These are phyloP conservation scores for Ceuthmochares aereus DNA, from an alignment of 2,113 vertebrate genomes.

Conservation along the genomic window DNA sequence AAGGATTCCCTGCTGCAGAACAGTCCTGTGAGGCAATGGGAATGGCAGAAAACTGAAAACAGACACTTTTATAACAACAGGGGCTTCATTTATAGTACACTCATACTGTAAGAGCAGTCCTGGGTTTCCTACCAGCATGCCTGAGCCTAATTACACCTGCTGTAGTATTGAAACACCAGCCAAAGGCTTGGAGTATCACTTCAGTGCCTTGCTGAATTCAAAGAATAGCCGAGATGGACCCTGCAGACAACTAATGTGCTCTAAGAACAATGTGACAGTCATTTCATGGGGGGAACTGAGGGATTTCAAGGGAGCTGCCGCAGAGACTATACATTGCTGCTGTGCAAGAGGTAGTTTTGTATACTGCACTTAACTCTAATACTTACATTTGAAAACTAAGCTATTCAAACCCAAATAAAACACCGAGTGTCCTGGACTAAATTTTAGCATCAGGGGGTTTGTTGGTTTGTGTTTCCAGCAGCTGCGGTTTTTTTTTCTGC, in stretches of 20 bases:
- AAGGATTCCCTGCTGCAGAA: constrained; percentile 51
- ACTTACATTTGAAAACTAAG: background rate
- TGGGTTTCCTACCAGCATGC: constrained; percentile 44
- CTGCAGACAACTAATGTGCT: constrained; percentile 39
- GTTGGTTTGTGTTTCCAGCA: background rate
- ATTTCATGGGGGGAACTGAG: background rate
- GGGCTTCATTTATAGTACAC: constrained; percentile 1
- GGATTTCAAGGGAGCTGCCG: constrained; percentile 3
- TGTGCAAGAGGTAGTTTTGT: background rate
- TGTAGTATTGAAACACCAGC: constrained; percentile 25
- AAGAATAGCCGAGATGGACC: constrained; percentile 39
- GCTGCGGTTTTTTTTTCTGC: background rate
- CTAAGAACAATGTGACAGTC: constrained; percentile 1
- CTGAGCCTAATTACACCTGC: constrained; percentile 54
- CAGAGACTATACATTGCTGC: background rate
- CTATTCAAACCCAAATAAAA: constrained; percentile 5
- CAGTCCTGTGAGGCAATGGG: background rate
- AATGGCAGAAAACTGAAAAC: constrained; percentile 40
- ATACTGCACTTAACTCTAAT: constrained; percentile 1
- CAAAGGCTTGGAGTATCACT: constrained; percentile 15
- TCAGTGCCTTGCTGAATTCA: constrained; percentile 35
- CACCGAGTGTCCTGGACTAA: background rate
- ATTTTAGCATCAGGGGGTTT: background rate
- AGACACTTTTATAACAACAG: constrained; percentile 44
- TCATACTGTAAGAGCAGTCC: background rate